Evolutionary conservation across 2,797 vertebrate species (phyloP), one percentile per base, ranked within the genome.

Genomic region (Chelmon rostratus): DNA sequence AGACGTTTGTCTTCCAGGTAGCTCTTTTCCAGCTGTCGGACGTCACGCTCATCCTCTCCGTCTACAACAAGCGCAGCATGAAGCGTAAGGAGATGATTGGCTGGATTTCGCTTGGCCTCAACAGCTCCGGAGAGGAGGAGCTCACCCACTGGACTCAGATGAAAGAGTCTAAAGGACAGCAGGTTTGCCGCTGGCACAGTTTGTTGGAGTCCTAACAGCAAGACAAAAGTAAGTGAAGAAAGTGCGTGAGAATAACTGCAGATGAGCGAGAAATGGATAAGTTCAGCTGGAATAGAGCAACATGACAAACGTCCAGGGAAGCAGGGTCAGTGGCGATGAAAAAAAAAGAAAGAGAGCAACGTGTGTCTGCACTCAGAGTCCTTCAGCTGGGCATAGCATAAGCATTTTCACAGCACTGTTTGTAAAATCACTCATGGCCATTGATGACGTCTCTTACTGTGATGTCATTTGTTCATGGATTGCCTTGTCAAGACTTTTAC

Each of bases 31-130:
- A 99, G 88, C 97, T 99, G 15, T 99, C 98, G 0, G 98, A 99
- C 2, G 98, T 99, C 93, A 99, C 98, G 0, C 98, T 99, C 82
- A 98, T 99, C 89, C 94, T 99, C 25, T 99, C 98, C 0, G 98
- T 99, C 67, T 99, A 98, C 90, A 98, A 98, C 89, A 99, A 97
- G 83, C 97, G 98, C 94, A 99, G 98, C 95, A 98, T 99, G 97
- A 99, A 99, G 75, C 96, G 98, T 4, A 99, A 98, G 85, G 98
- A 99, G 95, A 97, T 99, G 97, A 98, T 99, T 83, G 98, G 98
- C 84, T 99, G 98, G 98, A 97, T 99, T 92, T 98, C 98, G 21
- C 92, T 99, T 63, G 98, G 98, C 83, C 96, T 99, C 88, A 99
- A 99, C 96, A 99, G 98, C 95, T 99, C 98, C 2, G 98, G 98